Base-by-base conservation (phyloP, 2,888 invertebrate species). In the Polydrusus tereticollis region DNA sequence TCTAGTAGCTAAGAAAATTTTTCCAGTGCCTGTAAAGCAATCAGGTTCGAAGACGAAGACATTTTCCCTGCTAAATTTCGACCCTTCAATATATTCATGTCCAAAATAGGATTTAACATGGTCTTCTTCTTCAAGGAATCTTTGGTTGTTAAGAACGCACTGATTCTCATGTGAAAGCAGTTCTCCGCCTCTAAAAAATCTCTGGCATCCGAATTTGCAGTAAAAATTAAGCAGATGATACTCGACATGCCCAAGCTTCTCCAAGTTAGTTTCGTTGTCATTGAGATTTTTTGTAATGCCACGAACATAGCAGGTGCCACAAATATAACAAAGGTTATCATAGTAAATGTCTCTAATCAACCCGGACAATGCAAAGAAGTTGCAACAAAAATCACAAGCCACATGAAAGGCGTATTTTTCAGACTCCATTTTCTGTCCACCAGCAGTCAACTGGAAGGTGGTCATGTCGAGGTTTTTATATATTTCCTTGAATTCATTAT, bases 141-240 rank as follows among this genome's bases (percentile, higher is more conserved):
- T 1, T 33, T 62, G 5, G 12, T 14, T 18, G 23, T 62, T 62
- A 7, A 47, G 12, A 10, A 6, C 14, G 26, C 62, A 62, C 26
- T 62, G 62, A 16, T 62, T 23, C 20, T 62, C 47, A 20, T 62
- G 62, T n/a, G 29, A 45, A 5, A 62, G 14, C 1, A 62, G 47
- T 20, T 62, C 47, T 12, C 62, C 47, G 33, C 62, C 47, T 47
- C 62, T 62, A 33, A 26, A 62, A 33, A 62, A 62, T 14, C n/a
- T 62, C 1, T 47, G 33, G n/a, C 62, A 62, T 2, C 47, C 62
- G 12, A 62, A 62, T 10, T 62, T 62, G 14, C 62, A 62, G 33
- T 62, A 62, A 62, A 62, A 62, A 62, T 62, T 62, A 1, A 62
- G 7, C 18, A 60, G 23, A 16, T 43, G 6, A 7, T 58, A 58